A percentile compares a stretch with the other conserved stretches of the same genome.
phyloP scores from a whole-genome alignment of 2,797 vertebrate genomes.

The Notolabrus celidotus region DNA sequence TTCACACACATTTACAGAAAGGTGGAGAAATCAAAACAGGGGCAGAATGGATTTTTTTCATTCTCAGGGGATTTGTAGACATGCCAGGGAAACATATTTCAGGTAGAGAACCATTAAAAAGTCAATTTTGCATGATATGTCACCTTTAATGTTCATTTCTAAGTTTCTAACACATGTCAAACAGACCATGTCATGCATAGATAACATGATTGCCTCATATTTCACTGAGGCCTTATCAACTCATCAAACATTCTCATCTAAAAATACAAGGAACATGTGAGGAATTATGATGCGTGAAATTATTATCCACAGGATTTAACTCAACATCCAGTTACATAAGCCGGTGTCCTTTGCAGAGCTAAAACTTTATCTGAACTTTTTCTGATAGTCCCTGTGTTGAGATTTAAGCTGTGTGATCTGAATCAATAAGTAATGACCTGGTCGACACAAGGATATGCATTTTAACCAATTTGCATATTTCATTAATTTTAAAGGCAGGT shows the following conservation, averaged over 20 bases:
- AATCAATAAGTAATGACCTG: conserved; percentile 19
- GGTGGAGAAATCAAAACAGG: too few species aligned
- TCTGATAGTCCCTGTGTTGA: background rate
- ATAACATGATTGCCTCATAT: background rate
- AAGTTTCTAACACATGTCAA: background rate
- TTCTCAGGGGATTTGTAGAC: too few species aligned
- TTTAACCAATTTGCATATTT: conserved; percentile 1
- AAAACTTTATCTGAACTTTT: conserved; percentile 22
- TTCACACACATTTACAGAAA: too few species aligned
- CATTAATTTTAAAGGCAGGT: background rate
- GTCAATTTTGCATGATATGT: too few species aligned
- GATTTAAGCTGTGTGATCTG: conserved; percentile 4
- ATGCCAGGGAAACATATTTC: too few species aligned
- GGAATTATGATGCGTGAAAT: conserved; percentile 11
- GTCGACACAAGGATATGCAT: background rate
- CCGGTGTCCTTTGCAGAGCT: conserved; percentile 12
- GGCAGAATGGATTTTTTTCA: too few species aligned
- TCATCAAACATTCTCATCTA: background rate
- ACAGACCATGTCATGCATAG: background rate
- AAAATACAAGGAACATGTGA: background rate
- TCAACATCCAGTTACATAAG: conserved; percentile 23
- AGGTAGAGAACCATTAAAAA: too few species aligned
- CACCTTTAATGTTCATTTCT: too few species aligned
- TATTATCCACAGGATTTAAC: background rate
- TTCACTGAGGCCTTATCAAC: background rate